Evolutionary conservation across 2,113 vertebrate genomes (phyloP), one percentile per base, ranked within the genome.

Genomic region (Podarcis cretensis): DNA sequence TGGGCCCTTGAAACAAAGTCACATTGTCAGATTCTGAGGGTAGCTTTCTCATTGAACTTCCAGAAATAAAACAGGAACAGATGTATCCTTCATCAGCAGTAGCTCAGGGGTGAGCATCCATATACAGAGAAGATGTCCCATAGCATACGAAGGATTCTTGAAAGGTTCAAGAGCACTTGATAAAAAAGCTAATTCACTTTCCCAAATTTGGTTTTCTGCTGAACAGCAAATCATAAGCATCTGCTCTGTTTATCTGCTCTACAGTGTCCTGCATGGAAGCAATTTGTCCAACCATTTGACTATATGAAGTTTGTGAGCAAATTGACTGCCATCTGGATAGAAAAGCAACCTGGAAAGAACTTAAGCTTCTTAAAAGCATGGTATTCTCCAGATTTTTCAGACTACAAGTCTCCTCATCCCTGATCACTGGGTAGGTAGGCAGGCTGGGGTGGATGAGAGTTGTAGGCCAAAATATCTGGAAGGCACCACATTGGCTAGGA

Each of bases 131-230:
- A 69, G 37, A 23, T 54, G 63, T 18, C 16, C 40, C 63, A 43
- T 35, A 3, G 65, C 3, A 63, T 90, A 88, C 85, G 86, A 54
- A 87, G 20, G 18, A 87, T 40, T 3, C 65, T 84, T 79, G 30
- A 13, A 0, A 0, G 35, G 43, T 87, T 89, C 59, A 76, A 81
- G 9, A 74, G 54, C 10, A 40, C 7, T 57, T 27, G 25, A 81
- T 85, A 54, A 71, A 83, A 54, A 57, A 30, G 10, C 83, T 76
- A 54, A 54, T 3, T 40, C 87, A 89, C 59, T 87, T 66, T 71
- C 79, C 7, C 1, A 0, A 2, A 25, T 32, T 3, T 18, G 84
- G 1, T 77, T 91, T 85, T 74, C 83, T 73, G 57, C n/a, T 74
- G 68, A 90, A 83, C 0, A 76, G 81, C 81, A 30, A 57, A 85